These are phyloP conservation scores for Harpalus rubripes DNA, from an alignment of 2,888 invertebrate genomes.

Conservation along the genomic window DNA sequence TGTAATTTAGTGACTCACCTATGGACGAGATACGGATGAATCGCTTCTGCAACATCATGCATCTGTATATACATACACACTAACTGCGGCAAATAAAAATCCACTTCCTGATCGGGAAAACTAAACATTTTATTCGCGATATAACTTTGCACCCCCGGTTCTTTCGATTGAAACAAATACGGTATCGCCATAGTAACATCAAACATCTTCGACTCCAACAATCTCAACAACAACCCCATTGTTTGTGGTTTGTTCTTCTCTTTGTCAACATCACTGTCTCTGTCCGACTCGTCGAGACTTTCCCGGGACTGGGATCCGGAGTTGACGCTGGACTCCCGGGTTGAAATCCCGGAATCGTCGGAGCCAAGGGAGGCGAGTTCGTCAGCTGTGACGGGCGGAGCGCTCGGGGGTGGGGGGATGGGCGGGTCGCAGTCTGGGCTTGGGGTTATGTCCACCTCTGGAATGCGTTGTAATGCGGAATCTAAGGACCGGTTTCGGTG, in stretches of 20 bases:
- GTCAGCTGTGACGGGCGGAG: conserved; percentile 77
- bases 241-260: conserved; percentile 69
- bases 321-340: conserved; percentile 20
- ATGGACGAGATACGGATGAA: conserved; percentile 89
- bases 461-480: conserved; percentile 93
- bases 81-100: conserved; percentile 98
- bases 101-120: conserved; percentile 94
- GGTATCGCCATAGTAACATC: conserved; percentile 99
- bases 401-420: conserved; percentile 73
- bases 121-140: conserved; percentile 98
- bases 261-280: conserved; percentile 34
- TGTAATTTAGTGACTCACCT: conserved; percentile 79
- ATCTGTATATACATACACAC: conserved; percentile 99
- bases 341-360: conserved; percentile 75
- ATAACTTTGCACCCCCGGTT: conserved; percentile 98
- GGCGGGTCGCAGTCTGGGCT: conserved; percentile 81
- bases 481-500: conserved; percentile 94
- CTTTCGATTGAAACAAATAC: conserved; percentile 98
- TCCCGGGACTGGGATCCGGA: conserved; percentile 83
- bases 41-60: conserved; percentile 96
- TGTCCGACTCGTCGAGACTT: conserved; percentile 78
- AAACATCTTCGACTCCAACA: conserved; percentile 98
- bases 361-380: conserved; percentile 84
- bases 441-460: conserved; percentile 88
- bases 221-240: conserved; percentile 86